These are phyloP conservation scores for Neotoxoptera formosana DNA, from an alignment of 1,140 invertebrate genomes.

Conservation along the genomic window DNA sequence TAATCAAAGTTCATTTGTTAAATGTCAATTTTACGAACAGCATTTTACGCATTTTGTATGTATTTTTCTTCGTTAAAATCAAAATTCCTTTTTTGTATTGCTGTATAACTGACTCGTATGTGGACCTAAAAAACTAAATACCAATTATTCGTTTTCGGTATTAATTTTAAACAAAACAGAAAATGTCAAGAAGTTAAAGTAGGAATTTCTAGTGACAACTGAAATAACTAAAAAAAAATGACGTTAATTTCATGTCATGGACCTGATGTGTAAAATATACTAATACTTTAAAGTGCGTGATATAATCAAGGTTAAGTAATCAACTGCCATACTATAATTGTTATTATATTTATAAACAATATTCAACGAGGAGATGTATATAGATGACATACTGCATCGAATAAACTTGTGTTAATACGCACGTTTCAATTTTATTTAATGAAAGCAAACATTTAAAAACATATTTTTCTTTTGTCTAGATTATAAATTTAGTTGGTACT, in stretches of 20 bases:
- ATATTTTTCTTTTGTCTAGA: neutral
- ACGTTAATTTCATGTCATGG: neutral
- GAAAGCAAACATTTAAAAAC: neutral
- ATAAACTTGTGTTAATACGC: neutral
- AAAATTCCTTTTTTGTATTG: neutral
- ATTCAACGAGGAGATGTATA: neutral
- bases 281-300: neutral
- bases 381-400: neutral
- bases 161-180: neutral
- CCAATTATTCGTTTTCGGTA: neutral
- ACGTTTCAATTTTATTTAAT: neutral
- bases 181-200: neutral
- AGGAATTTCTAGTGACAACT: neutral
- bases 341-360: neutral
- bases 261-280: neutral
- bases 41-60: neutral
- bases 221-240: conserved; percentile 1
- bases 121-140: neutral
- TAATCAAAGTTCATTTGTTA: neutral
- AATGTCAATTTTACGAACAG: neutral
- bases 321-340: neutral
- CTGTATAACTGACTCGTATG: neutral
- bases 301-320: neutral
- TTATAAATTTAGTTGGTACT: neutral
- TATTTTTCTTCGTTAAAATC: neutral